Base-by-base conservation (phyloP, 2,888 invertebrate genomes). In the Drosophila tanythrix region DNA sequence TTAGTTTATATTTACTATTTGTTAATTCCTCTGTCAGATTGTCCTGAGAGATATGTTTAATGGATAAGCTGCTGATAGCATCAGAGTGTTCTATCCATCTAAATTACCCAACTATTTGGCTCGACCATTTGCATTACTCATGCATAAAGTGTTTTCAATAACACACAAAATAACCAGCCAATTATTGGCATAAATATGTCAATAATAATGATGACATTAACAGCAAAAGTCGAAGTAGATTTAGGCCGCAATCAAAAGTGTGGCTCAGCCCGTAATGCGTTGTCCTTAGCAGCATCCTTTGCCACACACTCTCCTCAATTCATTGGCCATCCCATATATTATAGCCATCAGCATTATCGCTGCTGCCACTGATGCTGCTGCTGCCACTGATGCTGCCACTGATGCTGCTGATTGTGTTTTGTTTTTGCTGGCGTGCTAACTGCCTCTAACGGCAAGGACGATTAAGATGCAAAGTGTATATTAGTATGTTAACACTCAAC, bases 401-500 rank as follows among this genome's bases (percentile, higher is more conserved):
- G 21, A 11, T 52, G 21, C 13, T 38, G 25, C 56, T 52, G 43
- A 53, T 51, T 35, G 33, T 50, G 43, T 50, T 33, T 58, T 67
- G 53, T 65, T 68, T 57, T 67, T 61, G 60, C 18, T 62, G 57
- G 27, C 74, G 65, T 67, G 67, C 64, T 66, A 72, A 75, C 77
- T 71, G 79, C 55, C 72, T 58, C 60, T 69, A 77, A 76, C 83
- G 59, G 70, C 75, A 73, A 74, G 74, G 75, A 70, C 88, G 89
- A 88, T 88, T 88, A 88, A 79, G 84, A 90, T 88, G 84, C 90
- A 88, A 89, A 88, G 87, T 89, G 88, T 89, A 81, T 86, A 89
- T 84, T 88, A 87, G 84, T 87, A 79, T 86, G 89, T 86, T 85
- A 85, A 87, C 88, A 89, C 85, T 84, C 81, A 35, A 62, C 72